These are phyloP conservation scores for Nemurella pictetii DNA, from an alignment of 2,888 invertebrate genomes.

Conservation along the genomic window DNA sequence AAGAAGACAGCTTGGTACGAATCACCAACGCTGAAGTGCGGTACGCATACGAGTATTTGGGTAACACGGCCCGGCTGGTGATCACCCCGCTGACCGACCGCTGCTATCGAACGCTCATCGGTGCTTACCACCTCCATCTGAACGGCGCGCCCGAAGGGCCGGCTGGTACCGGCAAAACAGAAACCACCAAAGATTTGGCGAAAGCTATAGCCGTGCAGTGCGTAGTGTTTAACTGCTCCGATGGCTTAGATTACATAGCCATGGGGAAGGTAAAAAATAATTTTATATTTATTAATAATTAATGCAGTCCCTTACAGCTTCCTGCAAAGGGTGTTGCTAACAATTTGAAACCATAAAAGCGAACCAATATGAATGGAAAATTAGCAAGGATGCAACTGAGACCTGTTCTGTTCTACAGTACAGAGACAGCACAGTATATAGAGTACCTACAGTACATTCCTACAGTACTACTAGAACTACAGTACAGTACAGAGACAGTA, in stretches of 20 bases:
- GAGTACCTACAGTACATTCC: too few species aligned
- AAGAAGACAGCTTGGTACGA: constrained; percentile 66
- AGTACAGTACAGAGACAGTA: too few species aligned
- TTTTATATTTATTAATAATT: too few species aligned
- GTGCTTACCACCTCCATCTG: constrained; percentile 79
- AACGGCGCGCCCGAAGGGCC: constrained; percentile 87
- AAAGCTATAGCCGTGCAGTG: constrained; percentile 91
- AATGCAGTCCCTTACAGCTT: too few species aligned
- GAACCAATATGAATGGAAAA: too few species aligned
- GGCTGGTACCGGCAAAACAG: constrained; percentile 87
- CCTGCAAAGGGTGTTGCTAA: too few species aligned
- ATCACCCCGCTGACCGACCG: constrained; percentile 76
- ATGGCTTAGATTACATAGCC: constrained; percentile 81
- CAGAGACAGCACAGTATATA: too few species aligned
- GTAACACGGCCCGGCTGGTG: constrained; percentile 75
- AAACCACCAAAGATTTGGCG: constrained; percentile 89
- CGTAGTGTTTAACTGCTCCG: constrained; percentile 86
- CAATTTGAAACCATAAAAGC: too few species aligned
- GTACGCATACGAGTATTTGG: constrained; percentile 84
- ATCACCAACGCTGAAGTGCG: constrained; percentile 78
- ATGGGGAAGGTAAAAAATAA: constrained; percentile 69
- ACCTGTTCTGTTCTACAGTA: too few species aligned
- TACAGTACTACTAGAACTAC: too few species aligned
- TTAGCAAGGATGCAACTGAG: too few species aligned
- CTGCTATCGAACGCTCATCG: constrained; percentile 81